Evolutionary conservation across 1,140 invertebrate species (phyloP), one percentile per base, ranked within the genome.

Genomic region (Trigoniulus corallinus): DNA sequence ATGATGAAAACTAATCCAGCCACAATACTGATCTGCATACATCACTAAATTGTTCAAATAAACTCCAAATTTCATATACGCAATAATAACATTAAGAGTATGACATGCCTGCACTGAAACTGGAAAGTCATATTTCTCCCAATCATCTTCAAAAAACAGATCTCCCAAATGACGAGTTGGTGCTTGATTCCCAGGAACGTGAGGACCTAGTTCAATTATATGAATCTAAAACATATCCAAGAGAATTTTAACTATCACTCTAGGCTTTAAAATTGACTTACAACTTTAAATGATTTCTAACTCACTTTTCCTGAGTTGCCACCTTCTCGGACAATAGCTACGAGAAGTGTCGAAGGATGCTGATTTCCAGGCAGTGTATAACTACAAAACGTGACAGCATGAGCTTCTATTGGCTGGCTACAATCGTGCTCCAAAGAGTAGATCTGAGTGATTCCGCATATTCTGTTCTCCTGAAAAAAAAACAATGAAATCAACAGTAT

Each of bases 131-230:
- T 65, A 67, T 10, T 59, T 55, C 27, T 64, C 65, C 25, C 53
- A 55, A 51, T 62, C 60, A 58, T 66, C 61, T 24, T 57, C 52
- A 55, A 61, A 67, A 45, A 64, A 60, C 13, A 68, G 58, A 27
- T 60, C 56, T 50, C 64, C 64, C 41, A 64, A 64, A 34, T 58
- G 60, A 46, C 61, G 66, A 24, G 59, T 56, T 1, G 62, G 62
- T 13, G 67, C 67, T 59, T 64, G 64, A 54, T 68, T 68, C 21
- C 65, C 65, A 34, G 53, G 47, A 43, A 63, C 59, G 56, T 67
- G 64, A 4, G 67, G 65, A 4, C 65, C 65, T 15, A 68, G 56
- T 51, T 68, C 65, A 50, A 68, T 64, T 29, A 67, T 61, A 62
- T 68, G 63, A 13, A 67, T 56, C 67, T 68, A 52, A 13, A 59